Evolutionary conservation across 2,888 invertebrate species (phyloP), one percentile per base, ranked within the genome.

Genomic region (Chouioia cunea): DNA sequence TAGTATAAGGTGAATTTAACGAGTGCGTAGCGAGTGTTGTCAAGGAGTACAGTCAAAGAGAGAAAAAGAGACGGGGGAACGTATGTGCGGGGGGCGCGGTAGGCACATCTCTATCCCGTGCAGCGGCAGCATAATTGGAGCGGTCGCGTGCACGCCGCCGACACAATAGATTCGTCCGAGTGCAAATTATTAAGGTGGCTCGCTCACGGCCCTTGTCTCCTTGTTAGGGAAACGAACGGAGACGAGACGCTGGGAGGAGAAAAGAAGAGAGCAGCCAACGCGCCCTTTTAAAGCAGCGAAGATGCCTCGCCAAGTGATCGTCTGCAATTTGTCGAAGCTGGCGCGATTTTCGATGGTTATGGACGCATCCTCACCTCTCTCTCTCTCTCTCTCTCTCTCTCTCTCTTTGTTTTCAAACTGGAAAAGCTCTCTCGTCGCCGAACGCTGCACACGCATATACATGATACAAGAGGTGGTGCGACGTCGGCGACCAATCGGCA

Each of bases 101-200:
- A 71, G 73, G 76, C 75, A 75, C 73, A 74, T 76, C 74, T 50
- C 6, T 50, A 50, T 20, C 10, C 16, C 12, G 23, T 18, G 66
- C 15, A 16, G 76, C 78, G 80, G 80, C 77, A 77, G 78, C 79
- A 79, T 83, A 85, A 84, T 84, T 84, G 83, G 83, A 83, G 80
- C 78, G 81, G 82, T 82, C 81, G 83, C 82, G 81, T 81, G 83
- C 79, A 77, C 77, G 77, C 77, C 58, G 75, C 78, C 73, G 77
- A 79, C 79, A 85, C 83, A 85, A 85, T 84, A 78, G 83, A 81
- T 78, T 79, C 82, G 82, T 79, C 80, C 82, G 80, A 83, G 81
- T 82, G 82, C 79, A 81, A 83, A 84, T 84, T 84, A 83, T 84
- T 82, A 82, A 83, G 79, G 80, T 79, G 77, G 77, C 72, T 69